Percentiles rank a stretch among this genome's conserved stretches.
These are phyloP conservation scores for Helostoma temminkii DNA, from an alignment of 2,797 vertebrate species.

Conservation along the genomic window DNA sequence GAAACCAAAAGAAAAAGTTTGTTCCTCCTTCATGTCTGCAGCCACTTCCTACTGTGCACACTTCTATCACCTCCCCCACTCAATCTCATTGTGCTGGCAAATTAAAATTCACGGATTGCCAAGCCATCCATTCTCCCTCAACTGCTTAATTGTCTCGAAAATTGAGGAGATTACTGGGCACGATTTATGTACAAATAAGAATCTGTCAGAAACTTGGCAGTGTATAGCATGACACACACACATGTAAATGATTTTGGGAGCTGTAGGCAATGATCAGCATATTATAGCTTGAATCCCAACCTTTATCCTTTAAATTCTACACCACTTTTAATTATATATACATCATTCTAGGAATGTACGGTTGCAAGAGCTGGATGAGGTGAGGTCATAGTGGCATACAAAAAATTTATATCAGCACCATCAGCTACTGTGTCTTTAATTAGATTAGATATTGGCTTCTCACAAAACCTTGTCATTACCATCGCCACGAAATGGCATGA, in stretches of 20 bases:
- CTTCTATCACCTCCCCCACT: conserved; percentile 65
- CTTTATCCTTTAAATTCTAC: conserved; percentile 11
- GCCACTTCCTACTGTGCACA: conserved; percentile 62
- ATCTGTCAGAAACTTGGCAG: conserved; percentile 69
- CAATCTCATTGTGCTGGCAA: conserved; percentile 75
- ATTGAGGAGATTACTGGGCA: conserved; percentile 77
- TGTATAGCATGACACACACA: conserved; percentile 32
- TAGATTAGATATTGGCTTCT: background rate
- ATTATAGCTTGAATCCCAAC: conserved; percentile 4
- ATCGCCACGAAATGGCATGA: background rate
- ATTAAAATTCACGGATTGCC: conserved; percentile 80
- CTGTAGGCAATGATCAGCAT: background rate
- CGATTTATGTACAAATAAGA: conserved; percentile 78
- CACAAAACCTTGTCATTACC: background rate
- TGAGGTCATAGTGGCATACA: no score
- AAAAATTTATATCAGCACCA: no score
- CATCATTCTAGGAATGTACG: no score
- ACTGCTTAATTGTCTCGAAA: conserved; percentile 83
- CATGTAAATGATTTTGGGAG: conserved; percentile 32
- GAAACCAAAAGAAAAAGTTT: conserved; percentile 49
- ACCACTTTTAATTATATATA: conserved; percentile 2
- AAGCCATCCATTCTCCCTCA: conserved; percentile 77
- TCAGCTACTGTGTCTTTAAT: no score
- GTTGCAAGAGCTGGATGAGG: conserved; percentile 1
- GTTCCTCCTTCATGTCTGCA: conserved; percentile 58